Conservation (phyloP, 2,888 invertebrate genomes). For the Agrochola circellaris region DNA sequence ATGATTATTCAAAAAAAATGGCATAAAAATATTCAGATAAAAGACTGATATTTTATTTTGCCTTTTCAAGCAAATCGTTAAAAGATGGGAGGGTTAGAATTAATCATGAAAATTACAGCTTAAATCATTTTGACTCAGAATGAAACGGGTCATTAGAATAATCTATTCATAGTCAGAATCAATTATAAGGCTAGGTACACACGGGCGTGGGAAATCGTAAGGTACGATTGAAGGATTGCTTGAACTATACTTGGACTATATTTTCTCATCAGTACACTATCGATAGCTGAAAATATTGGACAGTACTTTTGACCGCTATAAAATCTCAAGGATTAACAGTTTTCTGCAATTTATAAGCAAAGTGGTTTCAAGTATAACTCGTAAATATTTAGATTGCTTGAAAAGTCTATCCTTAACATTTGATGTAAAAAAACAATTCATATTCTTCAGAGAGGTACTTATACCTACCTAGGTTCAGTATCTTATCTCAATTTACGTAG, state of each 20-base stretch:
- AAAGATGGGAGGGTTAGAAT: slow-evolving; percentile 23
- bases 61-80: slow-evolving; percentile 11
- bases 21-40: slow-evolving; percentile 1
- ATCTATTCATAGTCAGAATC: slow-evolving; percentile 9
- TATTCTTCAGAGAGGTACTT: not conserved
- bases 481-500: slow-evolving; percentile 22
- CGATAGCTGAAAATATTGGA: not conserved
- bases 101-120: slow-evolving; percentile 16
- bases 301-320: not conserved
- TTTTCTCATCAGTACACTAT: not conserved
- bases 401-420: not conserved
- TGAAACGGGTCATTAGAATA: slow-evolving; percentile 23
- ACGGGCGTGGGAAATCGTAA: not conserved
- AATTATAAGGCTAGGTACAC: not conserved
- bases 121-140: not conserved
- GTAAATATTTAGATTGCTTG: not conserved
- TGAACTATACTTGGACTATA: not conserved
- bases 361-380: slow-evolving; percentile 13
- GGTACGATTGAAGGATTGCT: not conserved
- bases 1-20: slow-evolving; percentile 15
- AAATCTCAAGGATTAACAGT: not conserved
- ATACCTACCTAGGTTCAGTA: not conserved
- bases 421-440: slow-evolving; percentile 5
- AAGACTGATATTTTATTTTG: not conserved
- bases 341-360: not conserved